Conservation (phyloP, 2,113 vertebrate species). For the Catharus fuscescens region DNA sequence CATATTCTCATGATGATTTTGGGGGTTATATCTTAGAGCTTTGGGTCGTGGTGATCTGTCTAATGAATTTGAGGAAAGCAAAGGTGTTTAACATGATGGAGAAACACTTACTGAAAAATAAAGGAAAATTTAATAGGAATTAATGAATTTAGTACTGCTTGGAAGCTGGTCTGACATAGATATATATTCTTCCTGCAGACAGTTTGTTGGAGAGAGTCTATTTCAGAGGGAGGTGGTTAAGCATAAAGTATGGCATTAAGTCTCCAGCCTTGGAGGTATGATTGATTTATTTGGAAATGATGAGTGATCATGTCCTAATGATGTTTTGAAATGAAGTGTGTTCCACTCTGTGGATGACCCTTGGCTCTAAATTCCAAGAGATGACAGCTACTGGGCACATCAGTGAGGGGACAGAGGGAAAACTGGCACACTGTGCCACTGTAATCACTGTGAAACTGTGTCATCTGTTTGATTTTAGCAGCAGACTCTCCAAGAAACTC, state of each 20-base stretch:
- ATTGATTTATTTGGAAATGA: background rate
- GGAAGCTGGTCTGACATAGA: background rate
- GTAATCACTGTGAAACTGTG: background rate
- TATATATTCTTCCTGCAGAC: background rate
- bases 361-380: constrained; percentile 16
- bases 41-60: background rate
- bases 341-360: background rate
- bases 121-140: background rate
- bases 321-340: background rate
- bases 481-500: background rate
- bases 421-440: background rate
- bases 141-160: background rate
- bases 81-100: background rate
- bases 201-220: background rate
- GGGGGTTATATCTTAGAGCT: background rate
- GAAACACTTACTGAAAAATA: background rate
- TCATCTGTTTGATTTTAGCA: background rate
- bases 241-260: background rate
- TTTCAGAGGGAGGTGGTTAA: background rate
- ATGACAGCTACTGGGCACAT: background rate
- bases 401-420: background rate
- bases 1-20: background rate
- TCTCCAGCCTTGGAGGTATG: background rate
- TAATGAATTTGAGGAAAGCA: background rate
- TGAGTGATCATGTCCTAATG: background rate